Conservation (phyloP, 1,140 invertebrate genomes). For the Marisa cornuarietis region DNA sequence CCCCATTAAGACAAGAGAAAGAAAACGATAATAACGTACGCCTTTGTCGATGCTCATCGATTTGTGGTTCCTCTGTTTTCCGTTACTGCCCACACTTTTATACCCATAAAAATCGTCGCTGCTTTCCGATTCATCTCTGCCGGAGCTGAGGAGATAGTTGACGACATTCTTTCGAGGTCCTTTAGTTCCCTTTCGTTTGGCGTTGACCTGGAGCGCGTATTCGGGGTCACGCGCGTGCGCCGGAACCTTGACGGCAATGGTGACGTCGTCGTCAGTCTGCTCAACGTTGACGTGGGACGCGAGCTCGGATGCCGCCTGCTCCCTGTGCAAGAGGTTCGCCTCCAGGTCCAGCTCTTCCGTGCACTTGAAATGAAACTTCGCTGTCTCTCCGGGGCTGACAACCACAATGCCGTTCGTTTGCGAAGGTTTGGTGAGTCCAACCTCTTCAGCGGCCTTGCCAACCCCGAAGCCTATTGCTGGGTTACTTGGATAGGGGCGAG, state of each 20-base stretch:
- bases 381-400: constrained; percentile 23
- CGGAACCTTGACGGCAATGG: constrained; percentile 26
- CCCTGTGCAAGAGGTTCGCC: constrained; percentile 29
- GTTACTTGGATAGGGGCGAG: constrained; percentile 42
- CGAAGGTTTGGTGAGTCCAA: constrained; percentile 29
- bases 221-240: constrained; percentile 22
- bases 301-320: constrained; percentile 8
- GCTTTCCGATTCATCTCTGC: background rate
- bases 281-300: constrained; percentile 18
- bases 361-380: constrained; percentile 33
- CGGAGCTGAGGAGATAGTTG: constrained; percentile 29
- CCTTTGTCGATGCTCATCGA: too few species aligned
- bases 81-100: too few species aligned
- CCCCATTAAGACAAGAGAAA: background rate
- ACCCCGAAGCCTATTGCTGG: constrained; percentile 49
- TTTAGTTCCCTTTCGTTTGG: constrained; percentile 4
- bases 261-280: constrained; percentile 14
- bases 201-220: constrained; percentile 31
- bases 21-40: too few species aligned
- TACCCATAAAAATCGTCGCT: too few species aligned
- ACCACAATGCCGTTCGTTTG: constrained; percentile 34
- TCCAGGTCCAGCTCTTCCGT: constrained; percentile 30
- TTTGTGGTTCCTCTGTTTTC: too few species aligned
- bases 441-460: constrained; percentile 14
- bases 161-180: constrained; percentile 21